Percentiles rank a stretch among this genome's conserved stretches.
Conservation (phyloP, 2,113 vertebrate genomes). For the Xiphias gladius region DNA sequence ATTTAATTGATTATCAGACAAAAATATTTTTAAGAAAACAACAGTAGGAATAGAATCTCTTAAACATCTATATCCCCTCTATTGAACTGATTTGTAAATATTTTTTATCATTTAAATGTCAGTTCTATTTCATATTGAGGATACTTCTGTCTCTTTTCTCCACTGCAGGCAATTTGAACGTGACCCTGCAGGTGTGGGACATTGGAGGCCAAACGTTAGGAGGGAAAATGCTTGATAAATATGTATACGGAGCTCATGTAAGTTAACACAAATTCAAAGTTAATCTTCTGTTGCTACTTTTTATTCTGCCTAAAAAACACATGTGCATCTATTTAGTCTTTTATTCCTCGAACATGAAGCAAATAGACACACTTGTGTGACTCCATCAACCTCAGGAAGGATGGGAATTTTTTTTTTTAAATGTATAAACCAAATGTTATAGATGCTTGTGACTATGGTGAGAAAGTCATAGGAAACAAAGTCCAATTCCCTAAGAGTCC, state of each 20-base stretch:
- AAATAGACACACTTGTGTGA: not conserved
- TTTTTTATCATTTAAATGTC: constrained; percentile 27
- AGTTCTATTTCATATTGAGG: not conserved
- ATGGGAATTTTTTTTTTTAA: constrained; percentile 7
- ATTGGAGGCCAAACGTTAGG: constrained; percentile 98
- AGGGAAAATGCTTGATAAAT: constrained; percentile 99
- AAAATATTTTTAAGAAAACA: constrained; percentile 14
- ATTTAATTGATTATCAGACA: constrained; percentile 9
- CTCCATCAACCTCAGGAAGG: constrained; percentile 1
- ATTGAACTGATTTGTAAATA: not conserved
- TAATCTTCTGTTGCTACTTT: not conserved
- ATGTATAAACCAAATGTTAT: constrained; percentile 27
- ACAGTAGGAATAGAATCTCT: not conserved
- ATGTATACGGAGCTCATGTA: constrained; percentile 95
- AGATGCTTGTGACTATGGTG: constrained; percentile 1
- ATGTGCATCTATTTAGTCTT: not conserved
- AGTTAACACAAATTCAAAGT: constrained; percentile 21
- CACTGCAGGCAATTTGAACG: constrained; percentile 93
- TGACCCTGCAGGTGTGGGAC: constrained; percentile 98
- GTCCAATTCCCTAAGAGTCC: not conserved
- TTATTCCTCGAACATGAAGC: not conserved
- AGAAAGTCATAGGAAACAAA: constrained; percentile 22
- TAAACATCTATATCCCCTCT: not conserved
- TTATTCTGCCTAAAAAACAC: constrained; percentile 13
- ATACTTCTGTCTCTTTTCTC: constrained; percentile 55